Base-by-base conservation (phyloP, 2,797 vertebrate species). In the Aselliscus stoliczkanus region DNA sequence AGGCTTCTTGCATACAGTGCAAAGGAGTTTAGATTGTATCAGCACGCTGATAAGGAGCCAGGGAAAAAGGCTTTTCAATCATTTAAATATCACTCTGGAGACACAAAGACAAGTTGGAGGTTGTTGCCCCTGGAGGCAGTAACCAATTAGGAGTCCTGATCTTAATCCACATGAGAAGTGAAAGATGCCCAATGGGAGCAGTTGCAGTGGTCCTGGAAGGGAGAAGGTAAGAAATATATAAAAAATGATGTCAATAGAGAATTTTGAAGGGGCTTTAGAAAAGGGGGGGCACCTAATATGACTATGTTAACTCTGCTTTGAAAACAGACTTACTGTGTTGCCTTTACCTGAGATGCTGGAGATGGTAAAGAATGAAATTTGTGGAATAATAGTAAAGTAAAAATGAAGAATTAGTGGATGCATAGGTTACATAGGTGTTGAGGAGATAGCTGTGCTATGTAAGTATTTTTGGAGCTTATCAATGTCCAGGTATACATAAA, bases 51-150 rank as follows among this genome's bases (percentile, higher is more conserved):
- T 34, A 85, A 80, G 12, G n/a, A 84, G 31, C 9, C 23, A 72
- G 25, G 37, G 11, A 29, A 82, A 29, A 82, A 25, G 4, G 21
- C 13, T 79, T 88, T 83, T 34, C 17, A 23, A 58, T 86, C 62
- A 77, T 56, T 75, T 64, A 82, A 72, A 67, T 75, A 67, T 62
- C 25, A 50, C 39, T 89, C 52, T 70, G 20, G 13, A 89, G 72
- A 75, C 39, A 64, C 31, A 34, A 62, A 95, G 37, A n/a, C 25
- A 70, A 83, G 47, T n/a, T 83, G 29, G 47, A 95, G 77, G 34
- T 62, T 50, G 25, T n/a, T 56, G n/a, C 25, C 31, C 20, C 31
- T 25, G 11, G 18, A 79, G 47, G 20, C 39, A 79, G 67, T 50
- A 72, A 90, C 21, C 27, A 88, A 34, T 94, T 60, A 73, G 58